Evolutionary conservation across 2,113 vertebrate genomes (phyloP), one percentile per base, ranked within the genome.

Genomic region (Ovis canadensis): DNA sequence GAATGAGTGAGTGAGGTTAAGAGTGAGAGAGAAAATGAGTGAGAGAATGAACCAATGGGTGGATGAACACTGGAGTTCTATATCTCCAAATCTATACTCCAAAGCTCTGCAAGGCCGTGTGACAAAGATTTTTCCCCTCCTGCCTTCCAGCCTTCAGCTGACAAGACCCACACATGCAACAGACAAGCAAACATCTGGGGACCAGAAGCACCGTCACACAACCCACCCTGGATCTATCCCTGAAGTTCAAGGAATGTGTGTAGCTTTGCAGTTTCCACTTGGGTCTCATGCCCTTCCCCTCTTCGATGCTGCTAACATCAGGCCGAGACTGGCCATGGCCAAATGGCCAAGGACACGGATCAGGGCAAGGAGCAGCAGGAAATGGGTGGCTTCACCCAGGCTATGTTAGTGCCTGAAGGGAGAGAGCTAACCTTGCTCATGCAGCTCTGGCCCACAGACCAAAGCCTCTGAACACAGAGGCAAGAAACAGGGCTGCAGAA

Each of bases 171-270:
- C 78, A 88, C 7, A 3, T 12, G 82, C 54, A 91, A 16, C 88
- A 60, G 90, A 80, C 80, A 52, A 85, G 74, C 88, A 50, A 74
- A 62, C 57, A 88, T 90, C 85, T 91, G 85, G 54, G 54, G 27
- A 2, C 94, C 77, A 92, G 97, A 87, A 94, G 11, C 50, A 5
- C 40, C 19, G 1, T 43, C 85, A 33, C 45, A 33, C 43, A 88
- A 31, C 11, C 43, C 2, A 1, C 33, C 31, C 85, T 27, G 45
- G 60, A 52, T 67, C 29, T 21, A 25, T 52, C 82, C 82, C 80
- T 2, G 1, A 40, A 71, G 40, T 48, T 43, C 43, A 19, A 92
- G 71, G 85, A 85, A 85, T 33, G 45, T 23, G 6, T 11, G 9
- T 6, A 4, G 27, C 43, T 71, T 74, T 33, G 84, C 40, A 54